phyloP scores from a whole-genome alignment of 1,140 invertebrate genomes.

The Papilio helenus region DNA sequence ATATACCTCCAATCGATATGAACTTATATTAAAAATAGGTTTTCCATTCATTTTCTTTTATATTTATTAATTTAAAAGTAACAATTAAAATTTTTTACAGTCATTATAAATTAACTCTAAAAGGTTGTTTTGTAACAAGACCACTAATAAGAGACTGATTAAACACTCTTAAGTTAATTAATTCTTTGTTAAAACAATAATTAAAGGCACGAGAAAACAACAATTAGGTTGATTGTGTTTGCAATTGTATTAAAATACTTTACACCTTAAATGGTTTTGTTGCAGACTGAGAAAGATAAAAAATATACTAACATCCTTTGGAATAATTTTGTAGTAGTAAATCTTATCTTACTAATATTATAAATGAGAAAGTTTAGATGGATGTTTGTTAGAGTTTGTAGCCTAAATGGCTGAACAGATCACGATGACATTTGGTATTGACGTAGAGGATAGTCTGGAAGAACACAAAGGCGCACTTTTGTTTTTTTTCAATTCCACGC shows the following conservation, averaged over 20 bases:
- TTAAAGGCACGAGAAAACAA: slow-evolving; percentile 33
- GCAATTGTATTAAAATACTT: background rate
- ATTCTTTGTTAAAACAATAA: slow-evolving; percentile 29
- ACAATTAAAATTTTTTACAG: background rate
- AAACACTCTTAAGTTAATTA: slow-evolving; percentile 25
- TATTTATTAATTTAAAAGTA: background rate
- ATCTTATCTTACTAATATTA: too few species aligned
- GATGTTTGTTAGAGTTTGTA: too few species aligned
- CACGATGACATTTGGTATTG: too few species aligned
- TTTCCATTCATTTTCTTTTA: background rate
- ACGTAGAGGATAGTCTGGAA: too few species aligned
- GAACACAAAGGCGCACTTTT: too few species aligned
- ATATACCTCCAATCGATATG: slow-evolving; percentile 8
- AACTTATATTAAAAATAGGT: background rate
- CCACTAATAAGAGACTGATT: slow-evolving; percentile 3
- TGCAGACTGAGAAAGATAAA: background rate
- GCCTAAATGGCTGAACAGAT: too few species aligned
- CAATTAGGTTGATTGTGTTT: slow-evolving; percentile 29
- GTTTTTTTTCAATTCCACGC: too few species aligned
- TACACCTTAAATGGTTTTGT: background rate
- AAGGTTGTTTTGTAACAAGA: background rate
- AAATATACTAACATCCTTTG: background rate
- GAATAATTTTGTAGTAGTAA: background rate
- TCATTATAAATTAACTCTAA: slow-evolving; percentile 18
- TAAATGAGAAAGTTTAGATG: too few species aligned